These are phyloP conservation scores for Chionis minor DNA, from an alignment of 2,113 vertebrate genomes.

Conservation along the genomic window DNA sequence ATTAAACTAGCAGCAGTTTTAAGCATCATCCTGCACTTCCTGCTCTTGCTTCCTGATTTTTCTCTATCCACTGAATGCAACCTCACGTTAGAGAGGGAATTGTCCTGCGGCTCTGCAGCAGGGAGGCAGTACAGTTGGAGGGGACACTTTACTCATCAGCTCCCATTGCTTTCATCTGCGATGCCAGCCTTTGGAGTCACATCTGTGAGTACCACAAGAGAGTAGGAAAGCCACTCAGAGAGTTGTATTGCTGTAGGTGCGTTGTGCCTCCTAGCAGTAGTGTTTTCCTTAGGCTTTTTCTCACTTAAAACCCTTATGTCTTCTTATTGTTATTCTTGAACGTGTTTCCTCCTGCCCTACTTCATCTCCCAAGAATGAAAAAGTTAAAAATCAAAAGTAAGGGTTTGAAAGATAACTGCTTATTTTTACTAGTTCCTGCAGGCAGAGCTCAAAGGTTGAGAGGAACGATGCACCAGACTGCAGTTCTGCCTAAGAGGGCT, in stretches of 20 bases:
- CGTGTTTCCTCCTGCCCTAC: background rate
- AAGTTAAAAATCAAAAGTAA: background rate
- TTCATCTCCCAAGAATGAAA: background rate
- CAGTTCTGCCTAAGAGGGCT: background rate
- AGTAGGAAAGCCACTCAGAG: background rate
- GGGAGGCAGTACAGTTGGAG: background rate
- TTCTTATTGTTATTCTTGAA: background rate
- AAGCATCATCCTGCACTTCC: accelerated
- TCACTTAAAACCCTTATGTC: background rate
- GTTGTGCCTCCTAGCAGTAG: background rate
- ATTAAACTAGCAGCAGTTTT: background rate
- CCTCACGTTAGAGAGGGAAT: background rate
- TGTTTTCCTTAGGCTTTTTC: background rate
- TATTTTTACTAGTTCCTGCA: background rate
- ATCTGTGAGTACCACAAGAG: background rate
- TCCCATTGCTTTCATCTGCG: background rate
- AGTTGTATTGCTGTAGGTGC: background rate
- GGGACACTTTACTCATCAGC: background rate
- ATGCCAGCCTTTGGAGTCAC: background rate
- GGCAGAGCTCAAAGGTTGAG: background rate
- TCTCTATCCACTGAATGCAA: background rate
- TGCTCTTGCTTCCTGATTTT: background rate
- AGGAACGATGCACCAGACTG: background rate
- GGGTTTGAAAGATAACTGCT: background rate
- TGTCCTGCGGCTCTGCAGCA: background rate